Evolutionary conservation across 2,888 invertebrate genomes (phyloP), one percentile per base, ranked within the genome.

Genomic region (Clusia tigrina): DNA sequence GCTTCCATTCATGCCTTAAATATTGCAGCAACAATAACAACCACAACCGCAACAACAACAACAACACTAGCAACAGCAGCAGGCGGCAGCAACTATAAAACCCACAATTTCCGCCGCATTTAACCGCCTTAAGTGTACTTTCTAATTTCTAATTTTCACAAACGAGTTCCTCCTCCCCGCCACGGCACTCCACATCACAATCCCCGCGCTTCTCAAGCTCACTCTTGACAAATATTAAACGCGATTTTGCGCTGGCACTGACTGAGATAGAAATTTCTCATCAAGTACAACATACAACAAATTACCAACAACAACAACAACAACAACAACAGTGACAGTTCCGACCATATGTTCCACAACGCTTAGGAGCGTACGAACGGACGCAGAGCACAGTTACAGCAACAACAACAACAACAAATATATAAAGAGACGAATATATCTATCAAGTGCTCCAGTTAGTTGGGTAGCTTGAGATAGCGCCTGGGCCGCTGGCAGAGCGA

Each of bases 71-170:
- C 56, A 57, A 24, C 46, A 57, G 10, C 9, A 55, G 18, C 20
- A 56, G 22, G 32, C 58, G 9, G 55, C 60, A 42, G 54, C 58
- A 52, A 60, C 68, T 62, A 61, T 60, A 70, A 72, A 78, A 72
- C 77, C 74, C 77, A 74, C 77, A 75, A 78, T 75, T 76, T 77
- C 78, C 77, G 77, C 77, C 78, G 74, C 74, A 76, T 74, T 77
- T 77, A 78, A 76, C 78, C 6, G 48, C 48, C 48, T 2, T 22
- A 20, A 48, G 48, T 20, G 78, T 77, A 74, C 74, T 75, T 75
- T 75, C 74, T 75, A 75, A 75, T 75, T 74, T 77, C 75, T 74
- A 77, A 76, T 20, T 48, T 48, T 15, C 22, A 48, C 48, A 48
- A 48, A 48, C 48, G 18, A 48, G 20, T 48, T 48, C 22, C 48